These are phyloP conservation scores for Papilio xuthus DNA, from an alignment of 1,140 invertebrate species.

Conservation along the genomic window DNA sequence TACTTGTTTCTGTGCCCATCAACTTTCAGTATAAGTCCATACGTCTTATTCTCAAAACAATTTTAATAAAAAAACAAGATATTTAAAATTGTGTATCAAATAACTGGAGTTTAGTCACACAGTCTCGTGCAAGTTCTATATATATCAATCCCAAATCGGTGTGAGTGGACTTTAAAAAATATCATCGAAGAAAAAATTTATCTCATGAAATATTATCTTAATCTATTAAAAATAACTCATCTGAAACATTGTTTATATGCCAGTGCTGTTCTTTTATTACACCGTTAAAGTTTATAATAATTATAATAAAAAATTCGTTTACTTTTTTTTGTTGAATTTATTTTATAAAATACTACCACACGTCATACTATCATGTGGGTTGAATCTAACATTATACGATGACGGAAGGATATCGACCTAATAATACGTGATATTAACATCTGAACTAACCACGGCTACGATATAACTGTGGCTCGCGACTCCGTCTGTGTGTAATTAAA, in stretches of 20 bases:
- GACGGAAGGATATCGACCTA: background rate
- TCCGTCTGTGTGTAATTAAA: too few species aligned
- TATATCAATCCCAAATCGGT: background rate
- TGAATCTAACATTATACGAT: background rate
- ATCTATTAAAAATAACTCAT: background rate
- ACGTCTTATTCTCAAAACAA: background rate
- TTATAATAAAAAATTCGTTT: conserved; percentile 2
- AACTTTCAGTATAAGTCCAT: too few species aligned
- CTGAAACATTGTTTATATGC: conserved; percentile 5
- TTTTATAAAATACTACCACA: background rate
- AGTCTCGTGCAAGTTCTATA: conserved; percentile 10
- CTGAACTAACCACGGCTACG: too few species aligned
- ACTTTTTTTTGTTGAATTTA: background rate
- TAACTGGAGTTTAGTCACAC: conserved; percentile 13
- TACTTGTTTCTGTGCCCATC: too few species aligned
- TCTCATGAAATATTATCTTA: background rate
- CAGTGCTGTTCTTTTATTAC: conserved; percentile 3
- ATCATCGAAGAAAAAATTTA: conserved; percentile 5
- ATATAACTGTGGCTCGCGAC: too few species aligned
- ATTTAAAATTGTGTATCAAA: background rate
- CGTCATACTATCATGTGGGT: background rate
- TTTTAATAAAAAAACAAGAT: background rate
- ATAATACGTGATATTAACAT: background rate
- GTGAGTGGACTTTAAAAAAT: conserved; percentile 21
- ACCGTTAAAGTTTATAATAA: conserved; percentile 32